Percentiles rank a stretch among this genome's conserved stretches.
Evolutionary conservation across 2,113 vertebrate genomes (phyloP).

Genomic region (Apeltes quadracus): DNA sequence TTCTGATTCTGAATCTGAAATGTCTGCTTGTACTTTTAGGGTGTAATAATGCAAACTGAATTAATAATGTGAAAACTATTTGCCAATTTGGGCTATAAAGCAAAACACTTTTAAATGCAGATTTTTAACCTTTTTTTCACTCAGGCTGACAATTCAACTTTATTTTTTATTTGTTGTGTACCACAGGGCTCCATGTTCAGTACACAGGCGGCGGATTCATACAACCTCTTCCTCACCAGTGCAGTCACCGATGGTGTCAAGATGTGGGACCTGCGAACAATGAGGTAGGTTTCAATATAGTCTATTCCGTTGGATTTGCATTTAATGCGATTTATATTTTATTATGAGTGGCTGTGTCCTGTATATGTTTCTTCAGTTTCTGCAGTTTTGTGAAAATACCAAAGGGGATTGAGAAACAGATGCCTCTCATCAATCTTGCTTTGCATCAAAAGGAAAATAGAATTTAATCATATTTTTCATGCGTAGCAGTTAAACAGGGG

Average conservation of each 20-base stretch:
- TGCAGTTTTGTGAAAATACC: background rate
- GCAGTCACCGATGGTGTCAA: conserved; percentile 87
- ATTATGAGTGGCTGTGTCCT: background rate
- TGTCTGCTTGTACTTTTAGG: conserved; percentile 9
- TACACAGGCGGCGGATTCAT: conserved; percentile 79
- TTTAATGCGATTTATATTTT: background rate
- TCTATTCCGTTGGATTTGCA: background rate
- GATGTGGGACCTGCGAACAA: conserved; percentile 90
- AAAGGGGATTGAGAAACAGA: conserved; percentile 17
- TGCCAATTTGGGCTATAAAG: conserved; percentile 10
- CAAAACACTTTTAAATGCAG: conserved; percentile 20
- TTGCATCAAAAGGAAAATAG: conserved; percentile 1
- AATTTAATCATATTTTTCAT: background rate
- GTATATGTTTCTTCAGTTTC: background rate
- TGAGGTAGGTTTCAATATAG: conserved; percentile 78
- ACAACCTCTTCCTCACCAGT: conserved; percentile 88
- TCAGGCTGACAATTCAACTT: conserved; percentile 33
- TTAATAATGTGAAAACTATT: conserved; percentile 21
- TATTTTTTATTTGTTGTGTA: conserved; percentile 20
- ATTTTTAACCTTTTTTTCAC: conserved; percentile 39
- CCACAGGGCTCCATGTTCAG: conserved; percentile 86
- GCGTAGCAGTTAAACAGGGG: background rate
- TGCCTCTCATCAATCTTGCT: conserved; percentile 7
- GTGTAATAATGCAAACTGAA: conserved; percentile 16
- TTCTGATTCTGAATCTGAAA: conserved; percentile 5